Evolutionary conservation across 2,113 vertebrate species (phyloP), one percentile per base, ranked within the genome.

Genomic region (Phyllopteryx taeniolatus): DNA sequence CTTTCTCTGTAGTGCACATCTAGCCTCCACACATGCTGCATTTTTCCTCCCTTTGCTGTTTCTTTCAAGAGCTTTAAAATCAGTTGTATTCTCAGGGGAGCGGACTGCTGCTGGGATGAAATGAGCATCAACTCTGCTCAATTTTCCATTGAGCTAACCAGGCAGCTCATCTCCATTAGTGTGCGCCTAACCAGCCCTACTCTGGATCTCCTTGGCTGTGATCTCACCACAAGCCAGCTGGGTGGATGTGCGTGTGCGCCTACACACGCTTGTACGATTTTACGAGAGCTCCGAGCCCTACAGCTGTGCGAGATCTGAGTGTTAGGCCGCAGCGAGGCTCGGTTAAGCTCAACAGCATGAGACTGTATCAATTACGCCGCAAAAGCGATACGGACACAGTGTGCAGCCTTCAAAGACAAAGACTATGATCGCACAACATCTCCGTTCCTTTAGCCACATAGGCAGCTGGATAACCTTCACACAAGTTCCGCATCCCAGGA

Each of bases 121-220:
- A 89, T 88, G 80, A 86, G 80, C 83, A 85, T 87, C 81, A 86
- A 74, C 86, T 76, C 83, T 80, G 70, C 85, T 87, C 86, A 83
- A 87, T 87, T 87, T 88, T 90, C 87, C 79, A 81, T 86, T 87
- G 79, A 84, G 84, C 86, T 89, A 89, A 90, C 90, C 85, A 88
- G 83, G 87, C 85, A 90, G 88, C 84, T 88, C 88, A 88, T 90
- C 88, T 87, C 85, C 86, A 88, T 89, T 91, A 89, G 85, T 70
- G 79, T 87, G 86, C 82, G 81, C 85, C 79, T 91, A 89, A 90
- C 86, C 79, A 87, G 82, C 84, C 74, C 75, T 13, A 65, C 82
- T 87, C 72, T 86, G 86, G 79, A 82, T 91, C 80, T 86, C 79
- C 84, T 85, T 76, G 82, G 86, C 85, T 85, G 81, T 86, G 85